These are phyloP conservation scores for Neoscelio sp. DNA, from an alignment of 2,888 invertebrate species.

Conservation along the genomic window DNA sequence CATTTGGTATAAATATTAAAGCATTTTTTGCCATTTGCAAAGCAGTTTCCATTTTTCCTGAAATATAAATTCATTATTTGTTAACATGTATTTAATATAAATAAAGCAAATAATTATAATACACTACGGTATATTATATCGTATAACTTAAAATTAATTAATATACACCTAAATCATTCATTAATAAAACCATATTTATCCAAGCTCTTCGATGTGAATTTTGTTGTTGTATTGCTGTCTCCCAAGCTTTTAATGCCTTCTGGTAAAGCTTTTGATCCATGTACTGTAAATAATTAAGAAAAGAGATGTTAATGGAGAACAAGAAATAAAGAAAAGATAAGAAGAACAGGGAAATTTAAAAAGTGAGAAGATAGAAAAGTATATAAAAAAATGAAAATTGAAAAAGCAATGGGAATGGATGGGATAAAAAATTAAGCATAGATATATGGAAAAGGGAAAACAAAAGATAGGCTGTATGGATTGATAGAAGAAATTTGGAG, in stretches of 20 bases:
- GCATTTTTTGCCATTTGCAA: slow-evolving; percentile 89
- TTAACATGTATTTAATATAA: too few species aligned
- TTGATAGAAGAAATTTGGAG: too few species aligned
- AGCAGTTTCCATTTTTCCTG: slow-evolving; percentile 88
- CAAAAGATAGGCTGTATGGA: too few species aligned
- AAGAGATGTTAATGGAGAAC: neutral
- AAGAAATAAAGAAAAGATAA: neutral
- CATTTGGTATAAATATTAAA: slow-evolving; percentile 88
- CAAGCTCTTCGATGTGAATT: slow-evolving; percentile 93
- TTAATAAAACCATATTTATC: slow-evolving; percentile 94
- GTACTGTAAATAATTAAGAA: slow-evolving; percentile 85
- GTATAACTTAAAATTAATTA: neutral
- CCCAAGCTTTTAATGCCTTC: slow-evolving; percentile 92
- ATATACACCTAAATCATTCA: slow-evolving; percentile 88
- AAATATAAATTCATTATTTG: slow-evolving; percentile 56
- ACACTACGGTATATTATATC: neutral
- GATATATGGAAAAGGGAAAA: too few species aligned
- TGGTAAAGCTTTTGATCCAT: slow-evolving; percentile 89
- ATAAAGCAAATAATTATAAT: slow-evolving; percentile 2
- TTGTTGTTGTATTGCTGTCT: slow-evolving; percentile 90
- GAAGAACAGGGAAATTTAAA: too few species aligned
- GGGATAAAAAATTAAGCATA: too few species aligned
- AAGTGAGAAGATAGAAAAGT: too few species aligned
- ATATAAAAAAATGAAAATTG: too few species aligned
- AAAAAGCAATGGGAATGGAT: too few species aligned